Conservation (phyloP, 1,140 invertebrate species). For the Centruroides vittatus region DNA sequence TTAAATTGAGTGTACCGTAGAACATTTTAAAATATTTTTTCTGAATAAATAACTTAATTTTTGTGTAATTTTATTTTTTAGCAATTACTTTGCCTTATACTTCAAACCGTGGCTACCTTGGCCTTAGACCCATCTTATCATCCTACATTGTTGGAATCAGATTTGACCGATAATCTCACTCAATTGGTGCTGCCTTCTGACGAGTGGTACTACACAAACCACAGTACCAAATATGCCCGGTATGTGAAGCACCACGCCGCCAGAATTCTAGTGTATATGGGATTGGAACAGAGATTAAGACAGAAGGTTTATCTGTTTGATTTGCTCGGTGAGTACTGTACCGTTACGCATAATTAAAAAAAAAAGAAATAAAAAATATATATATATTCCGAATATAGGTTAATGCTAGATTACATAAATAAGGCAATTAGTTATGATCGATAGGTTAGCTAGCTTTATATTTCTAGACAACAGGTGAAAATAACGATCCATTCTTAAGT, state of each 20-base stretch:
- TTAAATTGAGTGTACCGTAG: too few species aligned
- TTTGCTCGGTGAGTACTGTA: conserved; percentile 20
- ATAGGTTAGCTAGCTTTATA: too few species aligned
- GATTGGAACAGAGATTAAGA: conserved; percentile 37
- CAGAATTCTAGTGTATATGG: conserved; percentile 45
- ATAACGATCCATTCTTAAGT: too few species aligned
- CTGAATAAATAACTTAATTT: too few species aligned
- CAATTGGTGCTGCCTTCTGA: conserved; percentile 53
- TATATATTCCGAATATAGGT: too few species aligned
- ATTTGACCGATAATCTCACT: conserved; percentile 47
- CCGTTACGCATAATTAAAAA: too few species aligned
- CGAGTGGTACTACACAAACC: conserved; percentile 61
- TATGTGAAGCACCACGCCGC: conserved; percentile 58
- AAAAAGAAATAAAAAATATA: too few species aligned
- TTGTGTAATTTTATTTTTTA: conserved; percentile 19
- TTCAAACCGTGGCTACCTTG: conserved; percentile 48
- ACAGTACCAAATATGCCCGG: conserved; percentile 50
- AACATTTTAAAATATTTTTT: too few species aligned
- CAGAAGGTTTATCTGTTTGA: conserved; percentile 40
- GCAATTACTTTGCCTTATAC: conserved; percentile 51
- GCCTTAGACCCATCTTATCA: conserved; percentile 44
- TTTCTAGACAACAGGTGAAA: too few species aligned
- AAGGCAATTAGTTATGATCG: too few species aligned
- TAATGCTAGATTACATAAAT: too few species aligned
- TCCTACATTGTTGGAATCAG: conserved; percentile 38